phyloP scores from a whole-genome alignment of 2,113 vertebrate species.

The Brienomyrus longianalis region DNA sequence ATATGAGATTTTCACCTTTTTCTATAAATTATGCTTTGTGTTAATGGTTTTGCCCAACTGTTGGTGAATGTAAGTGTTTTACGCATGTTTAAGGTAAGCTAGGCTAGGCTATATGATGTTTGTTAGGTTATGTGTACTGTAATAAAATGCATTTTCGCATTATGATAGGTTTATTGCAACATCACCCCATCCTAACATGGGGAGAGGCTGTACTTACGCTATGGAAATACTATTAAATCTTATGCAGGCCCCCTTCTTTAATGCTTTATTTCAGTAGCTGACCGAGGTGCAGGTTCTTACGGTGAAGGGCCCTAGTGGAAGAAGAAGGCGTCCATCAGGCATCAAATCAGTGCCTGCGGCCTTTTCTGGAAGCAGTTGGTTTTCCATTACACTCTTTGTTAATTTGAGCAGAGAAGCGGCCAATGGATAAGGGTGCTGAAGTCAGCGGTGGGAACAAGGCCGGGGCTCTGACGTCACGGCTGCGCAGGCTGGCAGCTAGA shows the following conservation, averaged over 20 bases:
- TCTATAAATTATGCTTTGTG: no score
- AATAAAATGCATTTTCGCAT: no score
- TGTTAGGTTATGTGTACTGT: no score
- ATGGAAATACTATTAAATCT: neutral
- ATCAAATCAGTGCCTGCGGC: neutral
- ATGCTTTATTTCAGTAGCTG: neutral
- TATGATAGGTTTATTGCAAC: no score
- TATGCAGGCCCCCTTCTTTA: neutral
- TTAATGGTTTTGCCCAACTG: no score
- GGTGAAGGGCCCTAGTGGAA: neutral
- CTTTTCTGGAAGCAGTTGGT: neutral
- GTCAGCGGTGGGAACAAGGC: neutral
- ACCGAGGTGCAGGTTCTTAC: neutral
- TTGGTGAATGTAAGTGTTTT: no score
- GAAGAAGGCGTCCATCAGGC: neutral
- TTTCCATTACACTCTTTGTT: neutral
- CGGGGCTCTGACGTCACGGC: neutral
- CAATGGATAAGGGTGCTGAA: neutral
- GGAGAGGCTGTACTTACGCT: neutral
- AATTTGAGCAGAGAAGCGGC: neutral
- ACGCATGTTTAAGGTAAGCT: no score
- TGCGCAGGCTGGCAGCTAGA: neutral
- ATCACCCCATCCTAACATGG: no score
- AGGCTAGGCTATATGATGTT: no score
- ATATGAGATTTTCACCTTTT: no score